Percentiles rank a stretch among this genome's conserved stretches.
phyloP scores from a whole-genome alignment of 2,888 invertebrate genomes.

The Nycteola revayana region DNA sequence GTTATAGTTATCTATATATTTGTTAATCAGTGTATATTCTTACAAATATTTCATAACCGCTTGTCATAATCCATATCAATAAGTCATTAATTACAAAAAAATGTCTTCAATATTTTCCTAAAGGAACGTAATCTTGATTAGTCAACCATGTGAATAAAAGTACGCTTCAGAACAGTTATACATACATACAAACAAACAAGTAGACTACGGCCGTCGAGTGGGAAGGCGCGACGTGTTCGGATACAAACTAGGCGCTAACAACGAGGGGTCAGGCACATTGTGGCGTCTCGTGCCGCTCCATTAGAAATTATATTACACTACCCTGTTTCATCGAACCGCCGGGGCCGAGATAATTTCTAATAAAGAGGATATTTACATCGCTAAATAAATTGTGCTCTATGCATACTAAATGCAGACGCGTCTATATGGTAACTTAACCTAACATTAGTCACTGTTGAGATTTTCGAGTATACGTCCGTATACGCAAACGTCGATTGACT shows the following conservation, averaged over 20 bases:
- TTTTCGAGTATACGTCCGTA: conserved; percentile 34
- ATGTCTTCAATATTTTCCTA: conserved; percentile 4
- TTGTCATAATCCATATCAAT: conserved; percentile 24
- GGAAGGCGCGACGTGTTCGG: conserved; percentile 47
- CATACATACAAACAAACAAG: conserved; percentile 25
- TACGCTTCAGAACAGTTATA: conserved; percentile 15
- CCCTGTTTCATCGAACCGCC: conserved; percentile 27
- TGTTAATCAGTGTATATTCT: conserved; percentile 26
- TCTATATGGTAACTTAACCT: conserved; percentile 70
- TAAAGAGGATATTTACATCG: conserved; percentile 32
- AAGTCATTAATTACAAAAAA: conserved; percentile 13
- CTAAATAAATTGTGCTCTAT: conserved; percentile 47
- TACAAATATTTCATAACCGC: conserved; percentile 29
- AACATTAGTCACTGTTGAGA: conserved; percentile 51
- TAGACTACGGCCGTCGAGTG: conserved; percentile 29
- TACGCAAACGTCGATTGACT: conserved; percentile 24
- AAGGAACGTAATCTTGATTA: conserved; percentile 4
- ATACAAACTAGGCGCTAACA: conserved; percentile 40
- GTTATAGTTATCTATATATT: conserved; percentile 17
- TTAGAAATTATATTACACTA: conserved; percentile 36
- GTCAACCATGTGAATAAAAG: conserved; percentile 26
- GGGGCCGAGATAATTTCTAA: conserved; percentile 33
- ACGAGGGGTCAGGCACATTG: conserved; percentile 68
- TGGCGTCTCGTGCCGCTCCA: conserved; percentile 48
- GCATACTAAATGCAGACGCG: conserved; percentile 70